Conservation (phyloP, 2,888 invertebrate genomes). For the Sepiola atlantica region DNA sequence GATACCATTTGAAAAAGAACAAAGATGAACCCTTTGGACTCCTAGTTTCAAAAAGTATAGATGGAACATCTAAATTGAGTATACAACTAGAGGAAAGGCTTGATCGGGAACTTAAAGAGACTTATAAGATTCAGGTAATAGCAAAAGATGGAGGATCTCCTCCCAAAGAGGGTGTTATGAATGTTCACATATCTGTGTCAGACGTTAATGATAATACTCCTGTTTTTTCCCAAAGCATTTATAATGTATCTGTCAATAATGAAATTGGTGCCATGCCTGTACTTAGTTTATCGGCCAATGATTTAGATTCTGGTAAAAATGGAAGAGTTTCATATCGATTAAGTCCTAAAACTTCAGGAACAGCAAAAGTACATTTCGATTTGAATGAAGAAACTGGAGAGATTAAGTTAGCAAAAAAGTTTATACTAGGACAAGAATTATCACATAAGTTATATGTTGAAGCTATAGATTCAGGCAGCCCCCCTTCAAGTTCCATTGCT, state of each 20-base stretch:
- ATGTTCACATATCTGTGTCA: conserved; percentile 1
- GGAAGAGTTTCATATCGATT: neutral
- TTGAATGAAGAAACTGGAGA: neutral
- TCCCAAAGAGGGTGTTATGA: neutral
- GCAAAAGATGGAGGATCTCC: conserved; percentile 18
- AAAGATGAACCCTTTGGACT: conserved; percentile 32
- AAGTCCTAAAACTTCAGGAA: neutral
- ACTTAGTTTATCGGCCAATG: conserved; percentile 19
- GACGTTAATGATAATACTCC: neutral
- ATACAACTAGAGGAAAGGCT: conserved; percentile 18
- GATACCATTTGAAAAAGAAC: conserved; percentile 12
- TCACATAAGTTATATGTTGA: neutral
- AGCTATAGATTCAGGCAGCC: neutral
- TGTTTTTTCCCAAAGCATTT: conserved; percentile 2
- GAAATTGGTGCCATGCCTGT: neutral
- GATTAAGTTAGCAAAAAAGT: neutral
- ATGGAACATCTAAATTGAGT: neutral
- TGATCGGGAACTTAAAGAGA: neutral
- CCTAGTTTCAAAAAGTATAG: conserved; percentile 8
- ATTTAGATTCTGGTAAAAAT: conserved; percentile 12
- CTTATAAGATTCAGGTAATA: neutral
- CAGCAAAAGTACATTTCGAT: neutral
- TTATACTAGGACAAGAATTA: neutral
- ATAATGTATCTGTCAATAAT: neutral
- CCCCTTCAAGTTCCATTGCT: neutral